phyloP scores from a whole-genome alignment of 2,113 vertebrate genomes.

The Anser cygnoides region DNA sequence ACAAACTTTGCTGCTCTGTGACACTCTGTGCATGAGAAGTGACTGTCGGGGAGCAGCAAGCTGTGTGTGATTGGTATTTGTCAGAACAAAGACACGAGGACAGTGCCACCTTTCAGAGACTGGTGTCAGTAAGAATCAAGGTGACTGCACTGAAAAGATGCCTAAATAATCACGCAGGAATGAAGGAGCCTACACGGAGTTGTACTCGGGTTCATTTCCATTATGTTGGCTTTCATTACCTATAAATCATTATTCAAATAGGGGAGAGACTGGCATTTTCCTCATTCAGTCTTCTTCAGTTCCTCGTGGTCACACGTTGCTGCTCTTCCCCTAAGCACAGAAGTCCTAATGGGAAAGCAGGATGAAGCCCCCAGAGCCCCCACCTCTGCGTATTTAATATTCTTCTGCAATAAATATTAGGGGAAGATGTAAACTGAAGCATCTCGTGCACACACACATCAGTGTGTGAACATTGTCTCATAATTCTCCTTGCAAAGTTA shows the following conservation, averaged over 20 bases:
- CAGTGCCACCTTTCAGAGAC: not conserved
- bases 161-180: not conserved
- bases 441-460: not conserved
- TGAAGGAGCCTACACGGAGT: not conserved
- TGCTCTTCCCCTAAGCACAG: not conserved
- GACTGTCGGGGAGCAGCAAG: constrained; percentile 24
- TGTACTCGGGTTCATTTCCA: not conserved
- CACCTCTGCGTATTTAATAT: not conserved
- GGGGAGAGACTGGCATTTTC: not conserved
- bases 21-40: not conserved
- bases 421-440: not conserved
- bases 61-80: not conserved
- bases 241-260: not conserved
- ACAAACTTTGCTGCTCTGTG: not conserved
- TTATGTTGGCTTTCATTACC: not conserved
- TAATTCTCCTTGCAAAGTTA: not conserved
- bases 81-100: not conserved
- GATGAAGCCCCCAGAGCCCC: not conserved
- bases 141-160: not conserved
- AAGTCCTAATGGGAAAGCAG: not conserved
- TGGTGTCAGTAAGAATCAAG: not conserved
- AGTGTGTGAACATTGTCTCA: not conserved
- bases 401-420: not conserved
- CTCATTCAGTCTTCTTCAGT: not conserved
- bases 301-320: not conserved